phyloP scores from a whole-genome alignment of 1,140 invertebrate species.

The Lordiphosa stackelbergi region DNA sequence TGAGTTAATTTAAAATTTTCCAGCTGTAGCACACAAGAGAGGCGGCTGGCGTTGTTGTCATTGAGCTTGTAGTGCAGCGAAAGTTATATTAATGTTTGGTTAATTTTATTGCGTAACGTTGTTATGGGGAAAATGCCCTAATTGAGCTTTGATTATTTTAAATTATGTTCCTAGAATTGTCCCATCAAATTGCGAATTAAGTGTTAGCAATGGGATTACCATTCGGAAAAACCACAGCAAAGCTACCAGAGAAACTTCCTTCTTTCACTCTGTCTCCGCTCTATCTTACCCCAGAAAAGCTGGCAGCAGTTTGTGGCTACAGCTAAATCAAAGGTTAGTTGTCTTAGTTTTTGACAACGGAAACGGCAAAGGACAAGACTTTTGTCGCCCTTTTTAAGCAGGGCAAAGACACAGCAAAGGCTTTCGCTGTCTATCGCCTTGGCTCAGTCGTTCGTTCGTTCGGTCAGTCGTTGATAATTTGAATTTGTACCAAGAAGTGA shows the following conservation, averaged over 20 bases:
- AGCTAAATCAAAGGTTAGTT: constrained; percentile 16
- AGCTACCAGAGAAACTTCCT: constrained; percentile 18
- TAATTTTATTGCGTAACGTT: constrained; percentile 15
- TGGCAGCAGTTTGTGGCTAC: constrained; percentile 18
- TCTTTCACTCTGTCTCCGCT: background rate
- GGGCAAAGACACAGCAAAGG: no score
- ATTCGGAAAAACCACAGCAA: constrained; percentile 34
- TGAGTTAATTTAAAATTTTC: constrained; percentile 36
- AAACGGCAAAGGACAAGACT: background rate
- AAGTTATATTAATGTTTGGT: constrained; percentile 22
- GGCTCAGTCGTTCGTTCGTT: no score
- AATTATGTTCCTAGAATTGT: background rate
- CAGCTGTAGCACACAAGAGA: constrained; percentile 13
- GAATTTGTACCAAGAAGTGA: background rate
- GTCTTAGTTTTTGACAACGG: background rate
- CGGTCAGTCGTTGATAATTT: constrained; percentile 5
- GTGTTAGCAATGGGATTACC: constrained; percentile 8
- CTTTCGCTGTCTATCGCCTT: no score
- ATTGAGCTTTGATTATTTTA: constrained; percentile 16
- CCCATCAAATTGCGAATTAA: background rate
- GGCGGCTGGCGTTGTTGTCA: constrained; percentile 10
- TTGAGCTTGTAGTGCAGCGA: constrained; percentile 4
- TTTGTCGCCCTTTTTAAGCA: no score
- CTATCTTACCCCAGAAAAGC: constrained; percentile 13
- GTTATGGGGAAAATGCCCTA: constrained; percentile 6